Evolutionary conservation across 2,113 vertebrate genomes (phyloP), one percentile per base, ranked within the genome.

Genomic region (Cyprinodon variegatus): DNA sequence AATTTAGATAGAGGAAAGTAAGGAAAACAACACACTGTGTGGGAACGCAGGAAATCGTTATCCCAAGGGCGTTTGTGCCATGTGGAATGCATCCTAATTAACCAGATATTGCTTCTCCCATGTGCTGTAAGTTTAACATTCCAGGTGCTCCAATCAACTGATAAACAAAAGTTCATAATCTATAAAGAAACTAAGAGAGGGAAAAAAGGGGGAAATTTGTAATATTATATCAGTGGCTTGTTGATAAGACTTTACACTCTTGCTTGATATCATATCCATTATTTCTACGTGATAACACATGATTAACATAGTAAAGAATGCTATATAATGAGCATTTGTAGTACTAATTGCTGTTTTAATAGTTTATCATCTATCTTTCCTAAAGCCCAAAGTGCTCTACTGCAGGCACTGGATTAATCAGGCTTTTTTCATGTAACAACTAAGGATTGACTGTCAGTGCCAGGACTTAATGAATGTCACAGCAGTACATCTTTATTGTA

Each of bases 121-220:
- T 83, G 79, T 79, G 86, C 85, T 91, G 83, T 86, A 90, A 91
- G 87, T 82, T 74, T 87, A 75, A 86, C 2, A 83, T 88, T 92
- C 70, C 79, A 83, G 90, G 87, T 90, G 84, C 88, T 87, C 73
- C 76, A 85, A 86, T 92, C 87, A 90, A 91, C 87, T 84, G 92
- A 94, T 92, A 93, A 90, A 69, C 82, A 73, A 86, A 91, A 91
- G 86, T 88, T 90, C 83, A 90, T 92, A 92, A 94, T 92, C 91
- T 86, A 91, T 90, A 81, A 90, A 89, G 74, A 50, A 79, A 85
- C 82, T 92, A 15, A 53, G 73, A 78, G 88, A 83, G 70, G 87
- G 78, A 90, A 70, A 76, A 81, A 20, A 57, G 50, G 50, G 8
- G 15, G 9, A 57, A 57, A 20, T 57, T n/a, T 57, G 77, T 82